Evolutionary conservation across 2,113 vertebrate species (phyloP).

Genomic region (Mustela lutreola): DNA sequence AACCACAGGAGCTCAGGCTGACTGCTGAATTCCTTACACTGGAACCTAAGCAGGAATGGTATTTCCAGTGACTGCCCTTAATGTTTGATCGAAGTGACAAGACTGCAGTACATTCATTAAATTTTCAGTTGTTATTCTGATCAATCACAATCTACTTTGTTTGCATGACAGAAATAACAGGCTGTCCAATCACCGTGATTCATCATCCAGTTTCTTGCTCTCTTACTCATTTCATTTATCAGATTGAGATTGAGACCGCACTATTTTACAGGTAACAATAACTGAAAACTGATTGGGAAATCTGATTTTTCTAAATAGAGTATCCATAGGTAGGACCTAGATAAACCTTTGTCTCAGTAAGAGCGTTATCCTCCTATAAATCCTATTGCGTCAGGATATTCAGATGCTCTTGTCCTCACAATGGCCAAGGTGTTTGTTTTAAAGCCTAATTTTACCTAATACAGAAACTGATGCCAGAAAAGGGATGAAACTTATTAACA

Average conservation of each 20-base stretch:
- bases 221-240: not conserved
- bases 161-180: not conserved
- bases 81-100: slow-evolving; percentile 30
- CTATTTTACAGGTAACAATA: not conserved
- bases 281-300: not conserved
- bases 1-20: not conserved
- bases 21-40: not conserved
- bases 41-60: slow-evolving; percentile 43
- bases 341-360: not conserved
- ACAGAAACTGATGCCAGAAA: not conserved
- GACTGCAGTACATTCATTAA: not conserved
- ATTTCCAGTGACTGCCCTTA: not conserved
- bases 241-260: not conserved
- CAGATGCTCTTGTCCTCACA: not conserved
- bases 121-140: slow-evolving; percentile 50
- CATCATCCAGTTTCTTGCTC: slow-evolving; percentile 17
- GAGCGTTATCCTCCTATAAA: not conserved
- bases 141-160: slow-evolving; percentile 5
- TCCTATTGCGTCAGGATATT: not conserved
- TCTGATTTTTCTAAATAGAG: not conserved
- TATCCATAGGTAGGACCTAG: not conserved
- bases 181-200: not conserved
- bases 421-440: not conserved
- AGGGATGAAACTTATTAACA: not conserved
- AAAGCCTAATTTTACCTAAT: not conserved